Evolutionary conservation across 2,888 invertebrate genomes (phyloP).

Genomic region (Odontomyia ornata): DNA sequence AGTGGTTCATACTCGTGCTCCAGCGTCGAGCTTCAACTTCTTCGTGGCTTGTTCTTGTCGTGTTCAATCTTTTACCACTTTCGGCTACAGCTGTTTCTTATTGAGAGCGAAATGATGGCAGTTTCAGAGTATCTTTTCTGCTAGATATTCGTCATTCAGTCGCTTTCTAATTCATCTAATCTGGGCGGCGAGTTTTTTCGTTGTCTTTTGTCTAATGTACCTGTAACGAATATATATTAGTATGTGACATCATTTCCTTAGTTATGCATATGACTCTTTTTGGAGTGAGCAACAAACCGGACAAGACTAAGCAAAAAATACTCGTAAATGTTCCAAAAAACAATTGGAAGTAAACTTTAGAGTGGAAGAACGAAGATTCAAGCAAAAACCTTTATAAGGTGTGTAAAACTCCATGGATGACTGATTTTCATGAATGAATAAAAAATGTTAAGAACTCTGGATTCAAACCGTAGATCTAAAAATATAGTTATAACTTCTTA

Average conservation of each 20-base stretch:
- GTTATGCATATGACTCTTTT: background rate
- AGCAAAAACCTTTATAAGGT: no score
- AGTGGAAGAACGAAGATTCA: no score
- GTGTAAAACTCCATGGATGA: no score
- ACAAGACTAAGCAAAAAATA: background rate
- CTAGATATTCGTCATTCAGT: background rate
- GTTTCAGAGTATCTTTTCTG: background rate
- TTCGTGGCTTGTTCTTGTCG: background rate
- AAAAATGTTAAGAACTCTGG: no score
- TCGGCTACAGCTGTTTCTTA: background rate
- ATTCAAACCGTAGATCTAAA: no score
- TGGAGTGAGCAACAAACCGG: no score
- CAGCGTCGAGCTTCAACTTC: background rate
- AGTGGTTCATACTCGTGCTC: background rate
- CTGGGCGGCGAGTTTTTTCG: background rate
- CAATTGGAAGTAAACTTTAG: no score
- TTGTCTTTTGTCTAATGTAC: background rate
- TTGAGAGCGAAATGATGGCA: background rate
- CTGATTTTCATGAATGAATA: no score
- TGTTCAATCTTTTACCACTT: background rate
- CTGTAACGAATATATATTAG: conserved; percentile 30
- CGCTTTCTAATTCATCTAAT: background rate
- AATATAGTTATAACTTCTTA: no score
- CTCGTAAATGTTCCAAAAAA: background rate
- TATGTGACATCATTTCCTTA: conserved; percentile 41